Base-by-base conservation (phyloP, 2,113 vertebrate genomes). In the Cynoglossus semilaevis region DNA sequence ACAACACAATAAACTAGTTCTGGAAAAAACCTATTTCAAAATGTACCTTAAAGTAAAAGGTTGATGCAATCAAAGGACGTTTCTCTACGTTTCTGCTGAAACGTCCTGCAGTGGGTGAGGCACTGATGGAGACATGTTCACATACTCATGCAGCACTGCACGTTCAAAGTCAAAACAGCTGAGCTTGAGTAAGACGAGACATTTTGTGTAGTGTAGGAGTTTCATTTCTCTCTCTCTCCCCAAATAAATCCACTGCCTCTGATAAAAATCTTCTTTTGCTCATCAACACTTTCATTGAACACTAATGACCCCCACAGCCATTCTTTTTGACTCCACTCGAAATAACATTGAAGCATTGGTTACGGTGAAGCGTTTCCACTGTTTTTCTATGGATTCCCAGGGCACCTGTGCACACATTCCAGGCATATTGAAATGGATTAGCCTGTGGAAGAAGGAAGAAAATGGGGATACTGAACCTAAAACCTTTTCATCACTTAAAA, bases 351-450 rank as follows among this genome's bases (percentile, higher is more conserved):
- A 61, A 67, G 59, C 58, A 70, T 80, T 77, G 65, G 74, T 51
- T 62, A 72, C 43, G 19, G 69, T 58, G 50, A 67, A 65, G 51
- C 18, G 58, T 15, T 66, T 76, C 56, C 67, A 35, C 15, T 58
- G 63, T 73, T 76, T 74, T 68, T 44, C 38, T 62, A 34, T 38
- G 0, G 13, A 64, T 59, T 73, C 72, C 63, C 19, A n/a, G 40
- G 67, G 66, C 62, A 84, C 67, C 67, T 75, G 62, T 34, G 40
- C 63, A 73, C 78, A 83, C 82, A 83, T 88, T 82, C 80, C 80
- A 65, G 37, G 15, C 74, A 80, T 80, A 59, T 77, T 70, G 45
- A 72, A 51, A 15, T 41, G 34, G 55, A 74, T 67, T 72, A 64
- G 12, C 47, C 15, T 4, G n/a, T 80, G 51, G 37, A 55, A 48